Conservation (phyloP, 1,140 invertebrate genomes). For the Bombus waltoni region DNA sequence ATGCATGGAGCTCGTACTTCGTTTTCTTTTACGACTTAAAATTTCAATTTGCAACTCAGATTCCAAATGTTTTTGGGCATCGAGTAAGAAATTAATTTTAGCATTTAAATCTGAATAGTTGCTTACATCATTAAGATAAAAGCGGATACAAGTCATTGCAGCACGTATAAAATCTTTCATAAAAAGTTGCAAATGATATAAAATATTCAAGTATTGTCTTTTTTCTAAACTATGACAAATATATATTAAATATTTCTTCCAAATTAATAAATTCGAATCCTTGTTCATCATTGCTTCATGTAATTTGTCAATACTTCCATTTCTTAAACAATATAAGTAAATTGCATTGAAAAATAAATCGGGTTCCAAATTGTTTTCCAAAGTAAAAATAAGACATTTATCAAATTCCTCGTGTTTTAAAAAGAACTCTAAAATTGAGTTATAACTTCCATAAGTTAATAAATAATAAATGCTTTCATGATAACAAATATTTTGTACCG, state of each 20-base stretch:
- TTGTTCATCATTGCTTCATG: conserved; percentile 85
- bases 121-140: conserved; percentile 85
- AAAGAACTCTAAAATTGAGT: conserved; percentile 88
- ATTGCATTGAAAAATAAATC: conserved; percentile 88
- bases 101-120: conserved; percentile 84
- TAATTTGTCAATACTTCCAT: conserved; percentile 84
- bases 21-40: conserved; percentile 75
- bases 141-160: conserved; percentile 88
- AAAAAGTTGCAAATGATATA: conserved; percentile 88
- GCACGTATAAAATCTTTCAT: conserved; percentile 88
- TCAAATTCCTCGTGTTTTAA: conserved; percentile 85
- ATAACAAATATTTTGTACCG: conserved; percentile 82
- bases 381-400: conserved; percentile 85
- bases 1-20: conserved; percentile 71
- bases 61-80: conserved; percentile 86
- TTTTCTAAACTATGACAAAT: conserved; percentile 87
- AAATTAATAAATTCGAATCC: conserved; percentile 85
- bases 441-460: conserved; percentile 87
- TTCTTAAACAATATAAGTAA: conserved; percentile 86
- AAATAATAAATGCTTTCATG: conserved; percentile 90
- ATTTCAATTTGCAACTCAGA: conserved; percentile 77
- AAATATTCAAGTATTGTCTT: conserved; percentile 85
- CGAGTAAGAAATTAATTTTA: conserved; percentile 83
- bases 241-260: conserved; percentile 87
- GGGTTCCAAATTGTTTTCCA: conserved; percentile 85